Base-by-base conservation (phyloP, 2,113 vertebrate genomes). In the Atherinomorus stipes region DNA sequence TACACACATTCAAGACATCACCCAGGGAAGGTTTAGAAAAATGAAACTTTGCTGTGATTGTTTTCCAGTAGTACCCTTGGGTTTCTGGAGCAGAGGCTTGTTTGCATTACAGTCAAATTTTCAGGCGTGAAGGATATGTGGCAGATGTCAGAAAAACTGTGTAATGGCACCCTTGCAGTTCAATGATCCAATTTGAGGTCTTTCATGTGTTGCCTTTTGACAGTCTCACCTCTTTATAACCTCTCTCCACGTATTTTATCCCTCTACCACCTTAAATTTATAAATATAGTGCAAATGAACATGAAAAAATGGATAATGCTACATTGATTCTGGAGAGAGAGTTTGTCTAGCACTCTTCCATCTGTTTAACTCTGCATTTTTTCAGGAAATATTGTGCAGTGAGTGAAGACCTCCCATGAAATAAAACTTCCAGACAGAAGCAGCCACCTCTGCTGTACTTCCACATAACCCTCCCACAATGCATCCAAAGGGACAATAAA, bases 401-500 rank as follows among this genome's bases (percentile, higher is more conserved):
- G 49, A 86, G 75, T 49, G 45, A 58, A 84, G 88, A 85, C 83
- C 73, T 80, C 81, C 76, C 73, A 88, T 88, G 83, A 89, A 92
- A 85, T 75, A 83, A 75, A 56, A 45, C 61, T 67, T 62, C 72
- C 84, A 90, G 87, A 87, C 84, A 61, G 77, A 77, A 69, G 75
- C 45, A 60, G 79, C 83, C 80, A 82, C 84, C 88, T 87, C 70
- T 16, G 63, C 74, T 80, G 40, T 75, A 83, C 76, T 80, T 84
- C 63, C 70, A 79, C 79, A 54, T 79, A 89, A 89, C 86, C 83
- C 79, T 84, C 87, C 79, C 80, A 86, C 77, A 83, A 80, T 67
- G 86, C 81, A 76, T 71, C 77, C 72, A 80, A 84, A 88, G 56
- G 62, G 54, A 73, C 73, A 81, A 83, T 91, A 88, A 90, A 89